Conservation (phyloP, 2,888 invertebrate genomes). For the Pasiphila rectangulata region DNA sequence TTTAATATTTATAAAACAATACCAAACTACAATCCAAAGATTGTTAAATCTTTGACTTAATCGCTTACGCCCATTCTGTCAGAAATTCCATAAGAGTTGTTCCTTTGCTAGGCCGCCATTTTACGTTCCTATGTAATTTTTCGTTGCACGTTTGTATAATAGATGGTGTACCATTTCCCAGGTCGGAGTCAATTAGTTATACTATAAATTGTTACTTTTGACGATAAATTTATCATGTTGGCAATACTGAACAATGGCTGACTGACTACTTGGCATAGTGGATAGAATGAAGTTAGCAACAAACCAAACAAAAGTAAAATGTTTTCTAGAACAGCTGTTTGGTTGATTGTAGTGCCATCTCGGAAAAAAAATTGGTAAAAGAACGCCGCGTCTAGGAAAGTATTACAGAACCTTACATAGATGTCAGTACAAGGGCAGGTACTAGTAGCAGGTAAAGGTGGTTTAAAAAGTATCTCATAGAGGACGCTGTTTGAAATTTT, state of each 20-base stretch:
- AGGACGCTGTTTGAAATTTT: background rate
- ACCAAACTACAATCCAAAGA: too few species aligned
- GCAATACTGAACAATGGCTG: constrained; percentile 11
- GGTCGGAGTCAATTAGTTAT: background rate
- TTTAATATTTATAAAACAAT: too few species aligned
- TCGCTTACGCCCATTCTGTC: too few species aligned
- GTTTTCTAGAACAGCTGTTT: constrained; percentile 59
- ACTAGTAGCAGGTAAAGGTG: background rate
- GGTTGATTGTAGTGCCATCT: constrained; percentile 36
- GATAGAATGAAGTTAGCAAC: constrained; percentile 49
- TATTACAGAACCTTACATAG: constrained; percentile 1
- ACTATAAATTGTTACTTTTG: background rate
- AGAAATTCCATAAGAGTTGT: too few species aligned
- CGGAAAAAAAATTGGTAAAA: too few species aligned
- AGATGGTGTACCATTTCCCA: too few species aligned
- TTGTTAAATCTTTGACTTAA: too few species aligned
- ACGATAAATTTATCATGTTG: background rate
- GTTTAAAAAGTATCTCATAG: too few species aligned
- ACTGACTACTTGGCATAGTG: constrained; percentile 34
- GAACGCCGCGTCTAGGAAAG: too few species aligned
- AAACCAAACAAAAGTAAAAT: constrained; percentile 49
- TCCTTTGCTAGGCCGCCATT: too few species aligned
- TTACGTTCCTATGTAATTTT: too few species aligned
- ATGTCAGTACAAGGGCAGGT: constrained; percentile 2
- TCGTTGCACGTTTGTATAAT: too few species aligned